These are phyloP conservation scores for Ciconia nigra DNA, from an alignment of 2,797 vertebrate genomes.

Conservation along the genomic window DNA sequence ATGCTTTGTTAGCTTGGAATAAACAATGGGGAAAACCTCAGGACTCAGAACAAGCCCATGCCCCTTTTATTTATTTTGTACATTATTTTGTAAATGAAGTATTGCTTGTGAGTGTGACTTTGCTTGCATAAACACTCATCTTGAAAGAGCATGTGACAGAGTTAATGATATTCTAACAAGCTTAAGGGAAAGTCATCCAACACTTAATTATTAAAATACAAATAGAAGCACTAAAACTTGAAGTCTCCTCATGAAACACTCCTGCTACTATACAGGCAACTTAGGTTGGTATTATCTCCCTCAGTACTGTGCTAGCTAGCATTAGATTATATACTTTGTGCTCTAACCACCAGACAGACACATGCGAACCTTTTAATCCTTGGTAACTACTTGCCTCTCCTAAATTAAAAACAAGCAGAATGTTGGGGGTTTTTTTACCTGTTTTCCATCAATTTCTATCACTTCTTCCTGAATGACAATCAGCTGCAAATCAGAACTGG, in stretches of 20 bases:
- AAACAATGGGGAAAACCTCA: not conserved
- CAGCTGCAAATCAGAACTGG: slow-evolving; percentile 81
- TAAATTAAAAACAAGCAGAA: not conserved
- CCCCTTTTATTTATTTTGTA: not conserved
- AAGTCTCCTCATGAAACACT: not conserved
- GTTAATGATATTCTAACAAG: not conserved
- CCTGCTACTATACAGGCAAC: not conserved
- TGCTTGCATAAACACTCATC: not conserved
- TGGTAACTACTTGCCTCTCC: not conserved
- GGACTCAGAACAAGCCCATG: not conserved
- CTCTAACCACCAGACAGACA: not conserved
- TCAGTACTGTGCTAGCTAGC: not conserved
- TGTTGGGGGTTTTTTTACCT: slow-evolving; percentile 71
- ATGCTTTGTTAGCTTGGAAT: not conserved
- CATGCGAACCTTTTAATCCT: not conserved
- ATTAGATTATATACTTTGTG: not conserved
- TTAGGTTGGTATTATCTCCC: not conserved
- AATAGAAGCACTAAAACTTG: not conserved
- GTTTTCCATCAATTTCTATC: slow-evolving; percentile 86
- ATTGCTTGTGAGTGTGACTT: not conserved
- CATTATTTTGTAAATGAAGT: not conserved
- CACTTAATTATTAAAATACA: not conserved
- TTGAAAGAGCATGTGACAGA: not conserved
- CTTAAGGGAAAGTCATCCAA: not conserved
- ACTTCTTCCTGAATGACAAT: slow-evolving; percentile 90